Evolutionary conservation across 2,797 vertebrate species (phyloP).

Genomic region (Sciurus carolinensis): DNA sequence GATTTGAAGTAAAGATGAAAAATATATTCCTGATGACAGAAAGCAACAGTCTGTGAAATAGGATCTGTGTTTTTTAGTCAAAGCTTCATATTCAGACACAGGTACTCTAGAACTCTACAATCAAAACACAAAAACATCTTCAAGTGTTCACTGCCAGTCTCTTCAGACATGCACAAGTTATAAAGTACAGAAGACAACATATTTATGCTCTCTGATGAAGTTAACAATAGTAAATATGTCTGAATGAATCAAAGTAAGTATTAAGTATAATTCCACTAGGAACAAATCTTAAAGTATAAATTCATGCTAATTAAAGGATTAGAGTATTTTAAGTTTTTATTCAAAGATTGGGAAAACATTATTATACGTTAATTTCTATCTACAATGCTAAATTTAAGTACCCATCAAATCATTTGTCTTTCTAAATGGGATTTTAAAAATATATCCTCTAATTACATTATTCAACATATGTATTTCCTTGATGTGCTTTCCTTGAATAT

Average conservation of each 20-base stretch:
- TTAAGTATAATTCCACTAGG: constrained; percentile 67
- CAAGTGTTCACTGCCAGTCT: constrained; percentile 65
- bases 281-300: constrained; percentile 79
- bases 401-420: constrained; percentile 38
- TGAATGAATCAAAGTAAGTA: constrained; percentile 70
- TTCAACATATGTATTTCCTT: constrained; percentile 36
- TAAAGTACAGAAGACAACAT: constrained; percentile 76
- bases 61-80: constrained; percentile 43
- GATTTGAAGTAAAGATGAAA: constrained; percentile 68
- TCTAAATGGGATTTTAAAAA: constrained; percentile 50
- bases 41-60: constrained; percentile 61
- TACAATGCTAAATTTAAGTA: constrained; percentile 67
- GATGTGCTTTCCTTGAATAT: constrained; percentile 73
- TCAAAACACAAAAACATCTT: constrained; percentile 54
- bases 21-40: constrained; percentile 64
- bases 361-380: constrained; percentile 67
- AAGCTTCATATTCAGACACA: constrained; percentile 44
- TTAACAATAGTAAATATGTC: constrained; percentile 75
- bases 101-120: constrained; percentile 35
- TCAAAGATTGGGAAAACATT: constrained; percentile 59
- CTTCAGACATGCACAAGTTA: constrained; percentile 68
- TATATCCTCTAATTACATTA: constrained; percentile 29
- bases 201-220: constrained; percentile 75
- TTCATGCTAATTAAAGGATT: constrained; percentile 67
- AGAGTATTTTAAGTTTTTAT: constrained; percentile 40